Base-by-base conservation (phyloP, 2,113 vertebrate species). In the Bos indicus region DNA sequence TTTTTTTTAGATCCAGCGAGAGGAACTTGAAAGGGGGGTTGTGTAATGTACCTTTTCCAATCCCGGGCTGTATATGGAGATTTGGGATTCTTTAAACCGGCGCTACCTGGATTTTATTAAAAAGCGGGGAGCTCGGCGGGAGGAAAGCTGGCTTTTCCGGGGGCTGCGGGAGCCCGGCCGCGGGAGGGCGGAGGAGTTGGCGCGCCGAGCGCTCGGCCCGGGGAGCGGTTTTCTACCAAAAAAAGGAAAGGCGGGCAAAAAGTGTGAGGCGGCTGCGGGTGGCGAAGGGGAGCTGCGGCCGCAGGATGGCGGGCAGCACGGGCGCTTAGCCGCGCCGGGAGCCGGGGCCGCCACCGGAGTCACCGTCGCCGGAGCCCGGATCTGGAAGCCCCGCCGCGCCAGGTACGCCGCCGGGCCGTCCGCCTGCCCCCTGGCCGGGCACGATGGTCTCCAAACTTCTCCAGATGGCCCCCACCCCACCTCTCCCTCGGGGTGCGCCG, bases 11-110 rank as follows among this genome's bases (percentile, higher is more conserved):
- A 97, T 98, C 98, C 96, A 98, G 97, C 82, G 98, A 98, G 98
- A 98, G 98, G 98, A 98, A 98, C 98, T 98, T 98, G 99, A 98
- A 98, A 98, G 98, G 99, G 98, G 98, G 98, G 98, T 98, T 98
- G 98, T 98, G 98, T 98, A 97, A 98, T 98, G 98, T 98, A 99
- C 99, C 98, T 99, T 98, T 99, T 98, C 99, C 99, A 98, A 99
- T 99, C 99, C 99, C 98, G 96, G 99, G 98, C 98, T 99, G 98
- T 99, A 98, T 99, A 99, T 99, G 99, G 99, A 99, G 99, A 99
- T 98, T 98, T 98, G 97, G 98, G 98, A 97, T 97, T 98, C 98
- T 99, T 98, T 97, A 98, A 98, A 98, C 98, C 98, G 97, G 98
- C 98, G 98, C 98, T 97, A 97, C 98, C 98, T 98, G 98, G 98